phyloP scores from a whole-genome alignment of 2,888 invertebrate species.

The Thumatha senex region DNA sequence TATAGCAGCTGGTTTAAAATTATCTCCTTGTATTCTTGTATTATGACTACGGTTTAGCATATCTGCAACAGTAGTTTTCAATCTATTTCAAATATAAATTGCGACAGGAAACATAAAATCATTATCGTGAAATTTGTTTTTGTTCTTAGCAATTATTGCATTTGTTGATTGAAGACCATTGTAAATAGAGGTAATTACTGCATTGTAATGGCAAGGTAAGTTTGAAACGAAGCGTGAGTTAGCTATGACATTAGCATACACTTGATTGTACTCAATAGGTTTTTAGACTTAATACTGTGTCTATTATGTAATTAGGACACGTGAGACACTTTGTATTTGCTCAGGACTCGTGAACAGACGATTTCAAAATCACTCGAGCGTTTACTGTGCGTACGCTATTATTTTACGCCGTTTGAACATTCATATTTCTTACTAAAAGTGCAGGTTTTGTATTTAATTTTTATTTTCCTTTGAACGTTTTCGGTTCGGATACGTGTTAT shows the following conservation, averaged over 20 bases:
- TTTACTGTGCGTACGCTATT: constrained; percentile 52
- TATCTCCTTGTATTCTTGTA: constrained; percentile 28
- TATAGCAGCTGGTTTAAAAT: constrained; percentile 54
- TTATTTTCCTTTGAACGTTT: constrained; percentile 29
- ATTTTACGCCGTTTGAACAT: constrained; percentile 59
- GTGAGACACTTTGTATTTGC: constrained; percentile 74
- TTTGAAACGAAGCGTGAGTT: constrained; percentile 62
- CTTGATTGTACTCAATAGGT: constrained; percentile 51
- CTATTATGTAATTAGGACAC: constrained; percentile 66
- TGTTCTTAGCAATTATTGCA: constrained; percentile 49
- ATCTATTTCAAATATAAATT: constrained; percentile 34
- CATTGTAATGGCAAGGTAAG: constrained; percentile 53
- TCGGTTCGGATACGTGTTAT: constrained; percentile 24
- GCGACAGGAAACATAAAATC: constrained; percentile 38
- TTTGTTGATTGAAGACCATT: constrained; percentile 51
- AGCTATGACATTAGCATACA: constrained; percentile 53
- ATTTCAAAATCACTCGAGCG: constrained; percentile 66
- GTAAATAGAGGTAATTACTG: constrained; percentile 52
- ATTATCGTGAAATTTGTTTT: constrained; percentile 36
- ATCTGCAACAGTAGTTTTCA: constrained; percentile 19
- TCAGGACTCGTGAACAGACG: constrained; percentile 70
- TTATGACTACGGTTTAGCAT: constrained; percentile 15
- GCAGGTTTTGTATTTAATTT: constrained; percentile 27
- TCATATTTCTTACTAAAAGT: constrained; percentile 39
- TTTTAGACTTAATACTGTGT: constrained; percentile 55